Evolutionary conservation across 2,113 vertebrate genomes (phyloP).

Genomic region (Dromiciops gliroides): DNA sequence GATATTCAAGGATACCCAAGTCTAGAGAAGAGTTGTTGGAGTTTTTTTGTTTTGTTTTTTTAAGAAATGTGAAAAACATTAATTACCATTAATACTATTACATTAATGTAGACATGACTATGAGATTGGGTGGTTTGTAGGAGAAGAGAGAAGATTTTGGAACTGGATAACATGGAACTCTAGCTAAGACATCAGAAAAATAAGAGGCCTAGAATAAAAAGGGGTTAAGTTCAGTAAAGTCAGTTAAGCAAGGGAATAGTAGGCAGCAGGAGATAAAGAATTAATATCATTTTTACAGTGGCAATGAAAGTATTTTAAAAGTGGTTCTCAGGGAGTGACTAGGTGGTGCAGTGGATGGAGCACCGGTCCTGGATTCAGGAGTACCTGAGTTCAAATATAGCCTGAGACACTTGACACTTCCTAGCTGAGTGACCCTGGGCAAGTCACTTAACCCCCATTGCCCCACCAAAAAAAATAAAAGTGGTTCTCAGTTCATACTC

Average conservation of each 20-base stretch:
- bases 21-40: not conserved
- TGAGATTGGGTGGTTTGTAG: not conserved
- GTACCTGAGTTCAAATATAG: too few relatives aligned
- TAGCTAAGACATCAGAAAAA: not conserved
- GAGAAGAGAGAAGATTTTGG: not conserved
- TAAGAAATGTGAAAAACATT: not conserved
- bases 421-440: too few relatives aligned
- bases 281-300: not conserved
- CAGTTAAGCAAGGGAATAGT: not conserved
- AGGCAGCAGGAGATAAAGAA: not conserved
- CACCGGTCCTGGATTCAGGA: too few relatives aligned
- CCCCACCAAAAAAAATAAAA: too few relatives aligned
- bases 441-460: too few relatives aligned
- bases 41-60: too few relatives aligned
- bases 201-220: not conserved
- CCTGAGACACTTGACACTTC: too few relatives aligned
- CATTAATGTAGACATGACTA: not conserved
- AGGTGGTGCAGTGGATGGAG: too few relatives aligned
- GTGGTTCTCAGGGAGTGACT: too few relatives aligned
- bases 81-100: not conserved
- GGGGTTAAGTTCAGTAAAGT: not conserved
- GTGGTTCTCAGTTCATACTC: not conserved
- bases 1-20: not conserved
- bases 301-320: not conserved
- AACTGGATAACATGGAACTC: not conserved